Conservation (phyloP, 1,140 invertebrate species). For the Trichogramma pretiosum region DNA sequence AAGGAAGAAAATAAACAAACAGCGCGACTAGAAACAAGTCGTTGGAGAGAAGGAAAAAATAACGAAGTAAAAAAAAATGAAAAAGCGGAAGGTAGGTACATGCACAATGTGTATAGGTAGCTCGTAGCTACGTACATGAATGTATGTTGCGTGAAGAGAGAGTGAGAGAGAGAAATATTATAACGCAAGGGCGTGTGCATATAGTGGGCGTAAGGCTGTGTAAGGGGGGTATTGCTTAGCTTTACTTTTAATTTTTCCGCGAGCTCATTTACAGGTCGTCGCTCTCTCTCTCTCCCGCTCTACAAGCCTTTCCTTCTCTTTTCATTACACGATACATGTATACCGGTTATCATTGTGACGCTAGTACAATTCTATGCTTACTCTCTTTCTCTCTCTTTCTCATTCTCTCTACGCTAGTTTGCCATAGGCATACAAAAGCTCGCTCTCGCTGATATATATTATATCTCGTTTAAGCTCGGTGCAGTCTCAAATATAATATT, state of each 20-base stretch:
- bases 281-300: no score
- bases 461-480: no score
- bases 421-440: no score
- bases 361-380: no score
- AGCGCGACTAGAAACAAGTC: not conserved
- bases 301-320: no score
- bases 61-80: not conserved
- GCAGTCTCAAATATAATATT: no score
- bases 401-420: no score
- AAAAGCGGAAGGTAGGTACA: not conserved
- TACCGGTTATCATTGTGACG: no score
- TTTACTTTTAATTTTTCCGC: constrained; percentile 19
- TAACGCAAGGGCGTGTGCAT: not conserved
- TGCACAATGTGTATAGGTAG: not conserved
- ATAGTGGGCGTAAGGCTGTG: not conserved
- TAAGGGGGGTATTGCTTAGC: not conserved
- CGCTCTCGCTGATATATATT: no score
- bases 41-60: not conserved
- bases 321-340: no score
- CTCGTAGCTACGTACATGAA: not conserved
- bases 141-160: not conserved
- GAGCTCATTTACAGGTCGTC: constrained; percentile 16
- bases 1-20: not conserved
- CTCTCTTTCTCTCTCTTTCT: no score
- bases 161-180: not conserved